Evolutionary conservation across 2,888 invertebrate genomes (phyloP).

Genomic region (Timandra comae): DNA sequence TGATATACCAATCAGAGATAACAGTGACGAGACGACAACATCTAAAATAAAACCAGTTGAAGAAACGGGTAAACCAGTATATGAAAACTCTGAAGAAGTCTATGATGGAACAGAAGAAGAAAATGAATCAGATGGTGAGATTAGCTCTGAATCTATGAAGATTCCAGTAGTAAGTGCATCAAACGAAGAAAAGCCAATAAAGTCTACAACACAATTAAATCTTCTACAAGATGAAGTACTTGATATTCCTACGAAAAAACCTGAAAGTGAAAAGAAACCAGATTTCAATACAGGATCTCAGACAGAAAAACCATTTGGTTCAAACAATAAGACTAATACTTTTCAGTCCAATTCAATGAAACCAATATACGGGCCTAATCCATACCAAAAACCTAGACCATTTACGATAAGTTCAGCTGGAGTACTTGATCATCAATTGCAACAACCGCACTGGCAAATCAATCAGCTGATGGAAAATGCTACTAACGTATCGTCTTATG

Average conservation of each 20-base stretch:
- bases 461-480: conserved; percentile 62
- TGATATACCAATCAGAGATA: conserved; percentile 66
- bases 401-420: conserved; percentile 51
- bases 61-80: conserved; percentile 46
- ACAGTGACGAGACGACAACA: conserved; percentile 56
- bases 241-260: conserved; percentile 10
- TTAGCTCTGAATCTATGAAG: conserved; percentile 68
- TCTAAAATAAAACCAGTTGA: conserved; percentile 20
- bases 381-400: conserved; percentile 58
- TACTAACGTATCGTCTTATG: conserved; percentile 57
- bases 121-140: conserved; percentile 53
- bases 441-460: conserved; percentile 72
- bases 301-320: conserved; percentile 67
- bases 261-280: conserved; percentile 14
- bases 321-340: conserved; percentile 41
- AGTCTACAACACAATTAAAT: conserved; percentile 38
- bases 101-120: conserved; percentile 66
- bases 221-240: conserved; percentile 43
- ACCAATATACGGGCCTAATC: conserved; percentile 46
- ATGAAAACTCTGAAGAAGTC: conserved; percentile 65
- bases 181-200: conserved; percentile 33
- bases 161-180: conserved; percentile 61
- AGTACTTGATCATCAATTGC: conserved; percentile 61
- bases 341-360: conserved; percentile 58
- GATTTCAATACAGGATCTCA: conserved; percentile 59